Percentiles rank a stretch among this genome's conserved stretches.
phyloP scores from a whole-genome alignment of 2,888 invertebrate genomes.

The Sylvicola cinctus region DNA sequence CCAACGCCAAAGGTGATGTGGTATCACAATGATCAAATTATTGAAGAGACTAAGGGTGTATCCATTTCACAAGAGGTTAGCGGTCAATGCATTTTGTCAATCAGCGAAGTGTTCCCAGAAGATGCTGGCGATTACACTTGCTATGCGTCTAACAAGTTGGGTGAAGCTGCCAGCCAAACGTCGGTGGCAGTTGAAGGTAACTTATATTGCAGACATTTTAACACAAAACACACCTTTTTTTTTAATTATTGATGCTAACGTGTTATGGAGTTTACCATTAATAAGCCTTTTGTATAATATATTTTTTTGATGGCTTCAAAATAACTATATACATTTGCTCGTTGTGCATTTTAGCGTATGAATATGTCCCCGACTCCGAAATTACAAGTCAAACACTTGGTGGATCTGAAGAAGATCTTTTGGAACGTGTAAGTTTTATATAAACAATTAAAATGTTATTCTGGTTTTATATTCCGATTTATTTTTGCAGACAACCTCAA shows the following conservation, averaged over 20 bases:
- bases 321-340: background rate
- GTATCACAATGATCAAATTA: constrained; percentile 50
- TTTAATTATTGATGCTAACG: constrained; percentile 3
- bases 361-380: constrained; percentile 77
- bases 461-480: background rate
- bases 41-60: constrained; percentile 59
- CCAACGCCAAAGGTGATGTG: constrained; percentile 65
- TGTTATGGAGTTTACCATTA: no score
- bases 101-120: constrained; percentile 77
- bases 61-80: constrained; percentile 51
- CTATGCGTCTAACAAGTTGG: constrained; percentile 60
- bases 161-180: constrained; percentile 58
- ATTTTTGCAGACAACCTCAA: constrained; percentile 28
- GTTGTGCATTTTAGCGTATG: constrained; percentile 54
- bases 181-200: constrained; percentile 66
- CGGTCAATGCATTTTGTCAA: constrained; percentile 58
- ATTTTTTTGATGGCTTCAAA: no score
- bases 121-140: constrained; percentile 76
- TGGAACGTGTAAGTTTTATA: constrained; percentile 43
- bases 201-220: constrained; percentile 2
- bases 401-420: constrained; percentile 64
- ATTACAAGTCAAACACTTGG: constrained; percentile 42
- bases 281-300: no score
- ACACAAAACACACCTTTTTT: background rate
- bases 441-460: constrained; percentile 3